Base-by-base conservation (phyloP, 2,113 vertebrate genomes). In the Andinoacara biseriatus region DNA sequence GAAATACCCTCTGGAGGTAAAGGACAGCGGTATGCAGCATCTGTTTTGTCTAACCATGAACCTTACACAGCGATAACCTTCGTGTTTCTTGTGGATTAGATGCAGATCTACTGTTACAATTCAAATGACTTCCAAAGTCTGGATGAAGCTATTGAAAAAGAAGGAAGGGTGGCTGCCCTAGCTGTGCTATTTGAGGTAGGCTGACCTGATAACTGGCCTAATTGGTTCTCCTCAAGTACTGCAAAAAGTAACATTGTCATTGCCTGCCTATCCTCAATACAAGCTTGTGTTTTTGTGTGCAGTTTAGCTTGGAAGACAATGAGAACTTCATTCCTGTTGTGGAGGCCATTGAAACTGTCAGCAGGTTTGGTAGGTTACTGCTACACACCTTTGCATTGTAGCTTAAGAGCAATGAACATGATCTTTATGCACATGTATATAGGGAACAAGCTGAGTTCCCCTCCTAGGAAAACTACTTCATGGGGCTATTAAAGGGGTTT, bases 71-170 rank as follows among this genome's bases (percentile, higher is more conserved):
- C 26, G 43, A 43, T 87, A 4, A 82, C 61, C 1, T 3, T 1
- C 29, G 9, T 33, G n/a, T 78, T 59, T 74, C 18, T 59, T 33
- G 10, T 10, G 11, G 9, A 60, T 63, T 94, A 99, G 98, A 99
- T 99, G 98, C 98, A 99, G 93, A 97, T 99, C 91, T 97, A 97
- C 94, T 96, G 97, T 91, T 98, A 96, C 57, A 96, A 98, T 88
- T 92, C 91, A 5, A 93, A 96, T 38, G 94, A 94, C 40, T 98
- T 96, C 94, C 91, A 93, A 76, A 96, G 93, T 93, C 93, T 99
- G 31, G 97, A 98, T n/a, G 96, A 97, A 74, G 97, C 97, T 17
- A 67, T 98, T 22, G 94, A 94, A 89, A 95, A 93, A 78, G 97
- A 96, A 92, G 98, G 97, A 49, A 97, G 96, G 79, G 87, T 99